Percentiles rank a stretch among this genome's conserved stretches.
Conservation (phyloP, 1,140 invertebrate species). For the Trichomalopsis sarcophagae region DNA sequence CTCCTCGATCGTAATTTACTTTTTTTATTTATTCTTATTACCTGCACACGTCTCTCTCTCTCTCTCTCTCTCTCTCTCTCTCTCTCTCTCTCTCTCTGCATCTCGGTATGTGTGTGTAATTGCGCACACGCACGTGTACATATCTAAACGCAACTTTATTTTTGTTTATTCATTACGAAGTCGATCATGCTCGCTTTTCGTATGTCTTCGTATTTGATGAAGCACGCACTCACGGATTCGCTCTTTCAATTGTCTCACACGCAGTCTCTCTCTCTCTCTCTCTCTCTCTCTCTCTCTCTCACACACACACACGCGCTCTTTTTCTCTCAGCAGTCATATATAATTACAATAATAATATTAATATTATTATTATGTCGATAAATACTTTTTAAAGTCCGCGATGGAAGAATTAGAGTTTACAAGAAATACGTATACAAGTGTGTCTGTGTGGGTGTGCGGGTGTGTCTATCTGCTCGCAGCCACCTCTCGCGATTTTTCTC, state of each 20-base stretch:
- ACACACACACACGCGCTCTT: not conserved
- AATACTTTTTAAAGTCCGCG: constrained; percentile 75
- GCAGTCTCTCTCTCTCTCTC: not conserved
- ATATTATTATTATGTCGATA: constrained; percentile 75
- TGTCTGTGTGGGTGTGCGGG: constrained; percentile 60
- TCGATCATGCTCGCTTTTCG: constrained; percentile 48
- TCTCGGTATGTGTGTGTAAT: constrained; percentile 43
- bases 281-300: too few species aligned
- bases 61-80: not conserved
- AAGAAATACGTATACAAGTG: constrained; percentile 77
- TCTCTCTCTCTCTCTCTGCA: constrained; percentile 16
- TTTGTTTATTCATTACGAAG: constrained; percentile 50
- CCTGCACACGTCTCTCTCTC: constrained; percentile 22
- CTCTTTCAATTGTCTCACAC: constrained; percentile 3
- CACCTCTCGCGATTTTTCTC: not conserved
- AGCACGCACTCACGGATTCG: constrained; percentile 7
- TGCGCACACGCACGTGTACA: constrained; percentile 49
- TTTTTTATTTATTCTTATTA: constrained; percentile 43
- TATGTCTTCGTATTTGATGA: constrained; percentile 57
- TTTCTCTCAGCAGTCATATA: constrained; percentile 71
- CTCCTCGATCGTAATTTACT: constrained; percentile 56
- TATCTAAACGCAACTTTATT: constrained; percentile 45
- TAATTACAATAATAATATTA: constrained; percentile 75
- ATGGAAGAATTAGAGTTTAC: constrained; percentile 76
- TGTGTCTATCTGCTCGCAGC: constrained; percentile 56